Evolutionary conservation across 1,140 invertebrate genomes (phyloP).

Genomic region (Onthophagus taurus): DNA sequence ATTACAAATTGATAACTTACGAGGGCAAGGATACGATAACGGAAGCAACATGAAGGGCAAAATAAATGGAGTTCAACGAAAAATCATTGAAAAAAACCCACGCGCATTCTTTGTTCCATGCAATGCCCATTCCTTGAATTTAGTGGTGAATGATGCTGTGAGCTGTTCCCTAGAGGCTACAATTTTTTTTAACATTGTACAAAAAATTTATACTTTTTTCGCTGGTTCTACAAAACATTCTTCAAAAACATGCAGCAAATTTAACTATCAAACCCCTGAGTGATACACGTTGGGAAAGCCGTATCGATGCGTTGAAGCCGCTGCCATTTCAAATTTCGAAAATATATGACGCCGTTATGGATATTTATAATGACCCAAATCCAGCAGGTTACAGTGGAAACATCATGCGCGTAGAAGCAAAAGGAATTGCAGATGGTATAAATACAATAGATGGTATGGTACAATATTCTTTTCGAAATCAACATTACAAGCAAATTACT

Average conservation of each 20-base stretch:
- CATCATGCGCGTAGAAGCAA: no score
- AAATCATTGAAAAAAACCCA: conserved; percentile 13
- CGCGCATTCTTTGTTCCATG: conserved; percentile 18
- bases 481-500: no score
- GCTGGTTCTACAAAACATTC: conserved; percentile 26
- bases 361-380: no score
- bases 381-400: no score
- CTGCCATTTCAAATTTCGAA: conserved; percentile 17
- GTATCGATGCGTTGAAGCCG: conserved; percentile 26
- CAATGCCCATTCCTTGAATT: conserved; percentile 20
- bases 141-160: conserved; percentile 16
- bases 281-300: conserved; percentile 29
- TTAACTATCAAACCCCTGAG: conserved; percentile 28
- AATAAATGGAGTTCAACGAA: conserved; percentile 14
- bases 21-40: conserved; percentile 31
- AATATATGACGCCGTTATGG: conserved; percentile 22
- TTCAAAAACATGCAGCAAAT: conserved; percentile 21
- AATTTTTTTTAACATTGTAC: conserved; percentile 26
- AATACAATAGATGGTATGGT: no score
- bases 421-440: no score
- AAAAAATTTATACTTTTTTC: conserved; percentile 29
- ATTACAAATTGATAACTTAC: no score
- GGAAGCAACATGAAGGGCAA: conserved; percentile 28
- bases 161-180: conserved; percentile 9
- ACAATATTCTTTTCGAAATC: no score